Evolutionary conservation across 1,140 invertebrate species (phyloP).

Genomic region (Cecropterus lyciades): DNA sequence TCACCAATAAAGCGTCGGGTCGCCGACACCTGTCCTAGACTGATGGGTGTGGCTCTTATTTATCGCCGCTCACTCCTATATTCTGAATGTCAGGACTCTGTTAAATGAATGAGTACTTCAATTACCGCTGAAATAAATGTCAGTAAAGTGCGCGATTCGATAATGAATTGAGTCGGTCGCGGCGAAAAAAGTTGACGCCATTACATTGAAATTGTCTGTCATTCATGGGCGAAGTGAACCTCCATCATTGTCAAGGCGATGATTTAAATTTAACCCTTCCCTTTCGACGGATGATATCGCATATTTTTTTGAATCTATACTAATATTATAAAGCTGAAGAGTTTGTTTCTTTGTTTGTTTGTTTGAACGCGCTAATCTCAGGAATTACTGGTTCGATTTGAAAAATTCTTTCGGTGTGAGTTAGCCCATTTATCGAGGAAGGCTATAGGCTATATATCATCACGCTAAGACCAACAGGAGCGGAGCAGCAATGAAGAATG

Average conservation of each 20-base stretch:
- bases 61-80: conserved; percentile 23
- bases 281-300: neutral
- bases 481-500: too few species aligned
- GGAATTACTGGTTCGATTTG: too few species aligned
- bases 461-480: too few species aligned
- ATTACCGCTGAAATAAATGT: conserved; percentile 36
- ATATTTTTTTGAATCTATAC: too few species aligned
- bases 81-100: conserved; percentile 32
- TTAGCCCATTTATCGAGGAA: too few species aligned
- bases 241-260: conserved; percentile 29
- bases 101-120: conserved; percentile 28
- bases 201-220: conserved; percentile 34
- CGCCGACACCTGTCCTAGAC: conserved; percentile 18
- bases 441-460: too few species aligned
- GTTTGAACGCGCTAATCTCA: too few species aligned
- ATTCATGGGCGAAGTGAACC: conserved; percentile 23
- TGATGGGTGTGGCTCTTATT: conserved; percentile 21
- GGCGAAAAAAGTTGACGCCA: conserved; percentile 29
- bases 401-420: too few species aligned
- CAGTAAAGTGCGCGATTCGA: conserved; percentile 32
- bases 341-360: too few species aligned
- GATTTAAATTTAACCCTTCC: conserved; percentile 23
- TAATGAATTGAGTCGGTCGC: conserved; percentile 32
- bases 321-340: too few species aligned
- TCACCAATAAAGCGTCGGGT: neutral